Base-by-base conservation (phyloP, 2,888 invertebrate genomes). In the Ptychoptera albimana region DNA sequence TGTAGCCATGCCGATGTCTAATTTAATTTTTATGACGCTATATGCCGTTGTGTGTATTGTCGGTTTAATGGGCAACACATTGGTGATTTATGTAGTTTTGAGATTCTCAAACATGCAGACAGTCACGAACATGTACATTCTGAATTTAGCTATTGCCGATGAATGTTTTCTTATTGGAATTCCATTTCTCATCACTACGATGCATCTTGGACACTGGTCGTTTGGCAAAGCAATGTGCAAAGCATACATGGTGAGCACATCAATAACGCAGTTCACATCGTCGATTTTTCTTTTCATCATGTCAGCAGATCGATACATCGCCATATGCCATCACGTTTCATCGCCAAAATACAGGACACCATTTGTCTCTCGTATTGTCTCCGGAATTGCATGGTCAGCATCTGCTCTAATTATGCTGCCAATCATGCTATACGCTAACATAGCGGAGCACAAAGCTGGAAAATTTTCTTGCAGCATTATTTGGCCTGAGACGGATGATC, bases 61-160 rank as follows among this genome's bases (percentile, higher is more conserved):
- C 10, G 87, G 87, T 1, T 69, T 87, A 2, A 74, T 84, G 14
- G 87, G 87, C 11, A 88, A 88, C 64, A 80, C 84, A 0, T 68
- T 88, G 32, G 87, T 88, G 50, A 86, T 87, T 54, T 85, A 85
- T 65, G 84, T 85, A 16, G 84, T 86, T 15, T 68, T 82, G 13
- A 74, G 86, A 41, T 87, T 82, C 65, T 82, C 83, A 46, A 86
- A 86, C 64, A 87, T 87, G 87, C 85, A 87, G 59, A 87, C 86
- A 1, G 86, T 87, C 42, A 87, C 87, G 50, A 87, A 88, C 61
- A 82, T 84, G 77, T 87, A 87, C 66, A 86, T 88, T 50, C 78
- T 84, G 16, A 87, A 87, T 60, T 64, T 88, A 49, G 88, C 87
- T 12, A 79, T 88, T 48, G 87, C 88, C 1, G 88, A 88, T 62